Evolutionary conservation across 2,113 vertebrate genomes (phyloP), one percentile per base, ranked within the genome.

Genomic region (Pelecanus crispus): DNA sequence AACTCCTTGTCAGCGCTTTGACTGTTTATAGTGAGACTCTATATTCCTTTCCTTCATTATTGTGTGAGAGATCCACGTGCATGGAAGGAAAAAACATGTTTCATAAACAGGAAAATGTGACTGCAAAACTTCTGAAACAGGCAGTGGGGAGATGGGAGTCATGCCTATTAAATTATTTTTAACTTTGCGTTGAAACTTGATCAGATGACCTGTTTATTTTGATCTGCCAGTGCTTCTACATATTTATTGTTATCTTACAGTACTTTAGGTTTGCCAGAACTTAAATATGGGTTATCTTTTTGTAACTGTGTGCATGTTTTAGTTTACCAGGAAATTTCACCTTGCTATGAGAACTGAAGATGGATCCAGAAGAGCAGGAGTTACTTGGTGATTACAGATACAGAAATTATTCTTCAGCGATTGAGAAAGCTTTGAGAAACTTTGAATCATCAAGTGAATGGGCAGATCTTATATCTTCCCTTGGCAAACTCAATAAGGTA

Each of bases 401-500:
- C 97, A 98, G 99, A 87, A 99, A 97, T 97, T 99, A 99, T 45
- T 98, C 98, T 6, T 98, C 99, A 1, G 98, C 98, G 7, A 99
- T 99, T 40, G 99, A 99, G 94, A 99, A 99, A 97, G 99, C 99
- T 26, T 96, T 99, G 91, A 98, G 99, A 81, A 99, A 99, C 97
- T 99, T 99, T 81, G 99, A 99, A 88, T 99, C 99, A 12, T 99
- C 99, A 2, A 99, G 98, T 22, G 99, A 99, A 95, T 99, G 99
- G 99, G 99, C 99, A 0, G 99, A 99, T 95, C 99, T 99, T 49
- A 99, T 99, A 91, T 99, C 99, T 38, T 99, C 99, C 14, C 98
- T 99, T 87, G 99, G 99, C 73, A 99, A 99, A 90, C 99, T 99
- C 95, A 99, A 99, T 89, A 99, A 99, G 99, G 99, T 99, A 98